Conservation (phyloP, 2,113 vertebrate genomes). For the Mixornis gularis region DNA sequence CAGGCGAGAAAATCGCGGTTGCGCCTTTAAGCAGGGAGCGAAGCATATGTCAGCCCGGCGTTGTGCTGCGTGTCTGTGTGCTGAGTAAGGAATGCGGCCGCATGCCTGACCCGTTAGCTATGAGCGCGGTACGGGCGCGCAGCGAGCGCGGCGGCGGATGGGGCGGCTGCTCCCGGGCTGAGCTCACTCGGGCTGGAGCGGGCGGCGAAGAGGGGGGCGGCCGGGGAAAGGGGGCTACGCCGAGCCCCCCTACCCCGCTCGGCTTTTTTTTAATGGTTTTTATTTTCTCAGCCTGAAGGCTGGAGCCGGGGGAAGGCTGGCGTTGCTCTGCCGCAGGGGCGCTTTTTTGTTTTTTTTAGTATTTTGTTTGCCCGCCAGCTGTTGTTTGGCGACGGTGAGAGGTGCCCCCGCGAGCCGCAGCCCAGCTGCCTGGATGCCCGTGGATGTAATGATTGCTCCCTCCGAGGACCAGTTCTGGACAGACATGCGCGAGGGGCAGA, state of each 20-base stretch:
- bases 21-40: constrained; percentile 58
- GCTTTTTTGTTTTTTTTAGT: background rate
- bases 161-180: constrained; percentile 34
- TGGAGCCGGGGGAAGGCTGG: background rate
- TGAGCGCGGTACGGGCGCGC: constrained; percentile 75
- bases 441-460: constrained; percentile 81
- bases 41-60: constrained; percentile 57
- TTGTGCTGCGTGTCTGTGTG: constrained; percentile 83
- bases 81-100: constrained; percentile 92
- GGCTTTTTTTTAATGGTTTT: background rate
- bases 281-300: background rate
- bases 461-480: constrained; percentile 83
- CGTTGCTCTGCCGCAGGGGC: background rate
- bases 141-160: constrained; percentile 39
- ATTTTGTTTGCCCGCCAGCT: background rate
- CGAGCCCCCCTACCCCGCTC: constrained; percentile 25
- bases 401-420: constrained; percentile 22
- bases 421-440: constrained; percentile 74
- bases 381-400: constrained; percentile 26
- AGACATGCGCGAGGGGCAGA: constrained; percentile 79
- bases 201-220: constrained; percentile 20
- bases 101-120: constrained; percentile 72
- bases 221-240: background rate
- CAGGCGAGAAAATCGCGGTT: background rate
- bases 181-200: constrained; percentile 45